Percentiles rank a stretch among this genome's conserved stretches.
These are phyloP conservation scores for Takifugu rubripes DNA, from an alignment of 2,797 vertebrate species.

Conservation along the genomic window DNA sequence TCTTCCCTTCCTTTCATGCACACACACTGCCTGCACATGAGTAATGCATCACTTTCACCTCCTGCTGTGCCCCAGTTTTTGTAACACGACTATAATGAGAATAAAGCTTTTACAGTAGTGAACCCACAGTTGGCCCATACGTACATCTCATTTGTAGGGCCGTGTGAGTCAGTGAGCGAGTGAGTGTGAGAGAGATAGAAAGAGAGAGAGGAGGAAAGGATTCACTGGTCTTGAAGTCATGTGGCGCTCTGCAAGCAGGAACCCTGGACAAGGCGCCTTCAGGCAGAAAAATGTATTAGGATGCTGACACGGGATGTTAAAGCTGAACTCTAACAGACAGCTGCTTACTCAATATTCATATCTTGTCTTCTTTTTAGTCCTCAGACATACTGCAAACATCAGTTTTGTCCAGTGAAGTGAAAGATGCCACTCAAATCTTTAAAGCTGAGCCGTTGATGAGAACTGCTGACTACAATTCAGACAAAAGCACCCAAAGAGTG, in stretches of 20 bases:
- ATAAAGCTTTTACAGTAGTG: constrained; percentile 48
- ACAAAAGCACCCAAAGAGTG: not conserved
- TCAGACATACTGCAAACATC: not conserved
- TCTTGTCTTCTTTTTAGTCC: no score
- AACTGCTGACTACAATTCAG: not conserved
- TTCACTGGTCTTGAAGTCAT: constrained; percentile 12
- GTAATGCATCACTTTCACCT: constrained; percentile 59
- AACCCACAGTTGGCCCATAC: constrained; percentile 39
- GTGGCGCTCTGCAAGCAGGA: constrained; percentile 1
- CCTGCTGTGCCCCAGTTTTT: constrained; percentile 67
- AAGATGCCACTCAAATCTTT: not conserved
- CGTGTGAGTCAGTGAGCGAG: constrained; percentile 1
- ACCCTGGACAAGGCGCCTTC: not conserved
- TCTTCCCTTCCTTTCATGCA: constrained; percentile 18
- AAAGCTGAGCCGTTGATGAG: not conserved
- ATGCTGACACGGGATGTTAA: not conserved
- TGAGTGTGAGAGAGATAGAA: constrained; percentile 6
- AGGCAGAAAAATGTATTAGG: not conserved
- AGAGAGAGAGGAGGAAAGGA: constrained; percentile 11
- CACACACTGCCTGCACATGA: constrained; percentile 40
- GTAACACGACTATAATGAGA: constrained; percentile 51
- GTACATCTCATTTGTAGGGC: constrained; percentile 50
- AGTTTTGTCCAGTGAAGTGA: not conserved
- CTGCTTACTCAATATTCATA: no score
- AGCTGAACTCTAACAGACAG: no score